phyloP scores from a whole-genome alignment of 1,140 invertebrate species.

The Leptopilina clavipes region DNA sequence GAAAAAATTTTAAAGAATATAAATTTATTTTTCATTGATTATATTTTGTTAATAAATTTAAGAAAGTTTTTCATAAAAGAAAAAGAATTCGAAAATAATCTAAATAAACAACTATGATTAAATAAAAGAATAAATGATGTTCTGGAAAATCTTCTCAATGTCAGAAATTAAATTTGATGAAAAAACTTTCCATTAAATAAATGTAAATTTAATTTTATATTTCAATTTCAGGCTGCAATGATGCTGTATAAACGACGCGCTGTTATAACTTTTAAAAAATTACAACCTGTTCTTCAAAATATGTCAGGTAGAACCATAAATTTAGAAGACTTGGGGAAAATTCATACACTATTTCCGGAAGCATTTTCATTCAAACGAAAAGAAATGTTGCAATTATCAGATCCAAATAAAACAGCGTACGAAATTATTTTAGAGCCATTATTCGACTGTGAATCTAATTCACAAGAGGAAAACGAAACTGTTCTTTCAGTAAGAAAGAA shows the following conservation, averaged over 20 bases:
- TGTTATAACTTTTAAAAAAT: conserved; percentile 4
- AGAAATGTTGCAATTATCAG: background rate
- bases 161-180: too few species aligned
- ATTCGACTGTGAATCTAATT: background rate
- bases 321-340: background rate
- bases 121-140: too few species aligned
- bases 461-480: background rate
- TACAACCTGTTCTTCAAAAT: background rate
- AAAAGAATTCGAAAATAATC: too few species aligned
- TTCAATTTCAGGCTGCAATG: background rate
- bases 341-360: background rate
- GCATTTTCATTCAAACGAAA: conserved; percentile 8
- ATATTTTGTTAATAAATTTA: too few species aligned
- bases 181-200: too few species aligned
- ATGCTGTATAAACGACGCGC: background rate
- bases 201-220: background rate
- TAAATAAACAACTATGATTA: too few species aligned
- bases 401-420: background rate
- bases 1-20: too few species aligned
- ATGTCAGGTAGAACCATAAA: background rate
- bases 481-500: background rate
- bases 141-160: too few species aligned
- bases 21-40: too few species aligned
- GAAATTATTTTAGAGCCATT: background rate
- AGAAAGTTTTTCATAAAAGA: background rate